Evolutionary conservation across 1,140 invertebrate genomes (phyloP).

Genomic region (Conus ventricosus): DNA sequence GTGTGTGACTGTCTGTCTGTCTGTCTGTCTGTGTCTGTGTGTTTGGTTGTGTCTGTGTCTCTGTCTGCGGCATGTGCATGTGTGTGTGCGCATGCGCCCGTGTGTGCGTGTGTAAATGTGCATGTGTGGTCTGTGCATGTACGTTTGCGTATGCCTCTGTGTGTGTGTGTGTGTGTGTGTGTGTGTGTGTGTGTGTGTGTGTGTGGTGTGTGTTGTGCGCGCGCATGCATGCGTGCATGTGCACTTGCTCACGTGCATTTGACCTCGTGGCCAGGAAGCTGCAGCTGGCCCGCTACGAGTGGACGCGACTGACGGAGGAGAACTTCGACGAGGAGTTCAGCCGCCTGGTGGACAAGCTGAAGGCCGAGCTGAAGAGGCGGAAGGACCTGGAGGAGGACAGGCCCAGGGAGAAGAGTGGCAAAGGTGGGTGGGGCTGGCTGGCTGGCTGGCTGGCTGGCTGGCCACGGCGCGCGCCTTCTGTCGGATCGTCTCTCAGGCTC

Average conservation of each 20-base stretch:
- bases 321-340: conserved; percentile 53
- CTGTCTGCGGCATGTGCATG: background rate
- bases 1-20: background rate
- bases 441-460: too few relatives aligned
- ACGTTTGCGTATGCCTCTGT: too few relatives aligned
- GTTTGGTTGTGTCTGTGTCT: background rate
- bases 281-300: conserved; percentile 60
- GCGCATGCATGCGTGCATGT: background rate
- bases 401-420: background rate
- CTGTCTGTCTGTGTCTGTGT: background rate
- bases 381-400: background rate
- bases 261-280: conserved; percentile 48
- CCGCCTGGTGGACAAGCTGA: conserved; percentile 39
- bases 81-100: too few relatives aligned
- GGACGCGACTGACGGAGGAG: conserved; percentile 53
- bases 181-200: conserved; percentile 3
- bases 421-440: background rate
- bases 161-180: background rate
- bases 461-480: too few relatives aligned
- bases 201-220: background rate
- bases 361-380: conserved; percentile 38
- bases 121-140: background rate
- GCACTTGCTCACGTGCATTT: background rate
- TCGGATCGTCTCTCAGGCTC: too few relatives aligned
- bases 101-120: background rate